Evolutionary conservation across 2,888 invertebrate genomes (phyloP), one percentile per base, ranked within the genome.

Genomic region (Tachystola acroxantha): DNA sequence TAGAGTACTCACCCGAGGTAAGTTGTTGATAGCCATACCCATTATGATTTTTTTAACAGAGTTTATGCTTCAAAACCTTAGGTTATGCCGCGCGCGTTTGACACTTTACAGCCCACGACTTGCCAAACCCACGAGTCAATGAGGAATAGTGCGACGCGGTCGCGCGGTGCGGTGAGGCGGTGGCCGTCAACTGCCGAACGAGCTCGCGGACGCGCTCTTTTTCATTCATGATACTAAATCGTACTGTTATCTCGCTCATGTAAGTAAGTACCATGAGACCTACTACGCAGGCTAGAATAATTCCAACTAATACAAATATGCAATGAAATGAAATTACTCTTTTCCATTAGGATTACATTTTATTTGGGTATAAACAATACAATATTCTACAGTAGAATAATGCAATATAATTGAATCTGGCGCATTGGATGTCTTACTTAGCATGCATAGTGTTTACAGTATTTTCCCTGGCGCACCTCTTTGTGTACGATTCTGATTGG

Each of bases 391-490:
- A 22, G 24, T n/a, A n/a, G n/a, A n/a, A n/a, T n/a, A n/a, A n/a
- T n/a, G n/a, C n/a, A n/a, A n/a, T n/a, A n/a, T n/a, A n/a, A n/a
- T n/a, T n/a, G n/a, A n/a, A n/a, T n/a, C n/a, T n/a, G n/a, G n/a
- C n/a, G n/a, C n/a, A n/a, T n/a, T n/a, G n/a, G n/a, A n/a, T n/a
- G 26, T 3, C 9, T 26, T 26, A 3, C 9, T 20, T 6, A 20
- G 5, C 20, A 6, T 20, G 4, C 5, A 20, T 20, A 20, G 13
- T 51, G 45, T 53, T 57, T 52, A 57, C 63, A 52, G 42, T 46
- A 45, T 52, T 89, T 88, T 80, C 88, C 86, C 56, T 88, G 79
- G 53, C 91, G 82, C 53, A 91, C 92, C 77, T 89, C 88, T 73
- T 78, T 81, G 54, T 89, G 75, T 48, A 88, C 67, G 56, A 88